These are phyloP conservation scores for Dynastes hyllus DNA, from an alignment of 2,888 invertebrate genomes.

Conservation along the genomic window DNA sequence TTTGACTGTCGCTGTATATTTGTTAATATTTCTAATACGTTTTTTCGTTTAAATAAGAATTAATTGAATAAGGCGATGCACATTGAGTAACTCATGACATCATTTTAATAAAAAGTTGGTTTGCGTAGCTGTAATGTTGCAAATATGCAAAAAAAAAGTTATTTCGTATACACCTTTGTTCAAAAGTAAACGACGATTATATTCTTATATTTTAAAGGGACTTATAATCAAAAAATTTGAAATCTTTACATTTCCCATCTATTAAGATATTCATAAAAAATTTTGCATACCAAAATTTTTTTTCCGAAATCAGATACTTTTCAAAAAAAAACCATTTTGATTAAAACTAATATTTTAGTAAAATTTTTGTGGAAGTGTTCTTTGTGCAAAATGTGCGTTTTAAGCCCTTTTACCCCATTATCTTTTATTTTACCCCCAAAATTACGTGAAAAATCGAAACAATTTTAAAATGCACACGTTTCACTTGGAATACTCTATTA, in stretches of 20 bases:
- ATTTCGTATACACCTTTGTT: not conserved
- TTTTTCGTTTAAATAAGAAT: not conserved
- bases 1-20: not conserved
- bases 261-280: too few relatives aligned
- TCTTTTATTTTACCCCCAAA: not conserved
- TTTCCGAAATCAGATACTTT: too few relatives aligned
- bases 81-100: constrained; percentile 17
- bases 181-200: not conserved
- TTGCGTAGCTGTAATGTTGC: not conserved
- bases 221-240: not conserved
- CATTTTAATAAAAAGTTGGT: not conserved
- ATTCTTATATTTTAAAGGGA: not conserved
- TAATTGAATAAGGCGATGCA: not conserved
- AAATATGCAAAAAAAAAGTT: not conserved
- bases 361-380: not conserved
- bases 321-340: not conserved
- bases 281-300: too few relatives aligned
- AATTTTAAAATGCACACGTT: constrained; percentile 43
- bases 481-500: constrained; percentile 53
- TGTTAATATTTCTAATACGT: not conserved
- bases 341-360: not conserved
- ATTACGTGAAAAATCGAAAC: not conserved
- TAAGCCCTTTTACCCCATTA: not conserved
- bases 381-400: constrained; percentile 36
- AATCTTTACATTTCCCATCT: not conserved